phyloP scores from a whole-genome alignment of 2,888 invertebrate genomes.

The Automeris io region DNA sequence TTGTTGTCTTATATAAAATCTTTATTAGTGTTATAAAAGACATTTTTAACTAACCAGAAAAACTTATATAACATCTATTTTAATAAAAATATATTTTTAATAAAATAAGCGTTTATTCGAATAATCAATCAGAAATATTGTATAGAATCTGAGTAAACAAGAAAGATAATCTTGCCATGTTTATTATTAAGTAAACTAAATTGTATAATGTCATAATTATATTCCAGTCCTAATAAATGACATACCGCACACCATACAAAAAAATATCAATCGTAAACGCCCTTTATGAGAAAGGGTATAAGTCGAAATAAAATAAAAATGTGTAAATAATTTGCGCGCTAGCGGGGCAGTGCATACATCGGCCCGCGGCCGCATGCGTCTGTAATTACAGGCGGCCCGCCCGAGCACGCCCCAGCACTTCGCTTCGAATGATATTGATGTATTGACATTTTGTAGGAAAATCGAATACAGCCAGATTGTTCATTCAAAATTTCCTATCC shows the following conservation, averaged over 20 bases:
- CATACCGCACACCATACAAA: constrained; percentile 48
- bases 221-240: constrained; percentile 16
- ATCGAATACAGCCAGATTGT: constrained; percentile 13
- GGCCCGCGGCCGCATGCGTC: constrained; percentile 52
- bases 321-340: constrained; percentile 68
- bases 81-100: no score
- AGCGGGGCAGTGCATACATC: constrained; percentile 40
- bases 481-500: background rate
- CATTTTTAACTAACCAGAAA: no score
- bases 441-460: constrained; percentile 51
- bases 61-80: no score
- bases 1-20: no score
- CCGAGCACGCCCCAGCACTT: constrained; percentile 40
- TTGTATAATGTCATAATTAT: background rate
- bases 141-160: no score
- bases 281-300: constrained; percentile 40
- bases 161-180: no score
- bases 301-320: constrained; percentile 70
- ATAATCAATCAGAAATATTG: no score
- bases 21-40: no score
- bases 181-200: no score
- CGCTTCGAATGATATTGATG: constrained; percentile 53
- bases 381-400: constrained; percentile 64
- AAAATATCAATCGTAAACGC: constrained; percentile 25
- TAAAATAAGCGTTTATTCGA: no score